Evolutionary conservation across 2,888 invertebrate species (phyloP).

Genomic region (Euclidia mi): DNA sequence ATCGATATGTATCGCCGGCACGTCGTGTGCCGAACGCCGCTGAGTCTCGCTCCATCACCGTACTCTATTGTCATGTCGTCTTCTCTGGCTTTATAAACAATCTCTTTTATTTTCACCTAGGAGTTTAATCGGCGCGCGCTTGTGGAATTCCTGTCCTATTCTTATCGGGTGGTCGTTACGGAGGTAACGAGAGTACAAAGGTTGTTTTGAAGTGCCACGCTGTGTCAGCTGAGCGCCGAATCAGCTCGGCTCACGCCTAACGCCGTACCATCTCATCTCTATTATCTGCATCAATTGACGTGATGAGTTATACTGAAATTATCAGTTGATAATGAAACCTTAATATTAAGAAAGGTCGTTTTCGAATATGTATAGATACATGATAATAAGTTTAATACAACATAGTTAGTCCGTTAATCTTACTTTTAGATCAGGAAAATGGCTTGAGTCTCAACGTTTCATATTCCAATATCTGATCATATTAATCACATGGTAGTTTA

Average conservation of each 20-base stretch:
- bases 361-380: no score
- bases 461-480: not conserved
- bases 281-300: constrained; percentile 38
- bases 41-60: constrained; percentile 83
- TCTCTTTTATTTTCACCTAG: constrained; percentile 89
- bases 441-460: not conserved
- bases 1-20: constrained; percentile 65
- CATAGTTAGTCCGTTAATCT: no score
- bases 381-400: no score
- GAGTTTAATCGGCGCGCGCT: constrained; percentile 87
- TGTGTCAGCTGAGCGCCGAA: constrained; percentile 79
- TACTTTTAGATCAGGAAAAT: not conserved
- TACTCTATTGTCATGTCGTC: constrained; percentile 88
- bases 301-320: constrained; percentile 32
- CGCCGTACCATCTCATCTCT: constrained; percentile 41
- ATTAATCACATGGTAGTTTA: not conserved
- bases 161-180: constrained; percentile 87
- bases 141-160: constrained; percentile 85
- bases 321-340: constrained; percentile 25
- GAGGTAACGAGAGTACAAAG: constrained; percentile 86
- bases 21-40: constrained; percentile 62
- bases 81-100: constrained; percentile 88
- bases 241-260: constrained; percentile 74
- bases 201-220: constrained; percentile 86
- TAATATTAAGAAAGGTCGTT: no score